Evolutionary conservation across 2,888 invertebrate genomes (phyloP), one percentile per base, ranked within the genome.

Genomic region (Tenthredo livida): DNA sequence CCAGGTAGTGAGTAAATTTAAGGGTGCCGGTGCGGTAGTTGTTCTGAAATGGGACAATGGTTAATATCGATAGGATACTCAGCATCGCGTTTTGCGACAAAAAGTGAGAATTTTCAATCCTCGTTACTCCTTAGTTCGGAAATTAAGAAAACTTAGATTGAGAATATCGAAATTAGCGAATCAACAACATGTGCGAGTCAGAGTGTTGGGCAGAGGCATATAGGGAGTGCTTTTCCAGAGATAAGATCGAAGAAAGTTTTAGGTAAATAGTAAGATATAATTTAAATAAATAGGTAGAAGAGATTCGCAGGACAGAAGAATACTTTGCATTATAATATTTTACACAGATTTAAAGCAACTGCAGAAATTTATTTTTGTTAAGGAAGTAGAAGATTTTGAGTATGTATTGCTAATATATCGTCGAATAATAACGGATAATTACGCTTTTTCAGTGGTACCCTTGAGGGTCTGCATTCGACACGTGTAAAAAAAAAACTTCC

Each of bases 1-100:
- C 98, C 98, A 98, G 72, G 98, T 98, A 72, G 99, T 99, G 91
- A 99, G 96, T 88, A 99, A 95, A 94, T 99, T 99, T 88, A 99
- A 96, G 1, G 99, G 99, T 15, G 99, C 97, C 0, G 99, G 99
- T 0, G 99, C 99, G 0, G 99, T 98, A 85, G 97, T 98, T 9
- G 99, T 99, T 91, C 97, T 96, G 86, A 85, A 87, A 84, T 9
- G 50, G 4, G 25, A 67, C 9, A 21, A 83, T 50, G 6, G 17
- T 61, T 9, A 37, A 21, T 40, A 21, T 43, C 10, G 25, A 43
- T 40, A 10, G 25, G 61, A 12, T 25, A 12, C 25, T 25, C 21
- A 61, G 21, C 21, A 12, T 25, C 21, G 21, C 21, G 21, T 10
- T 61, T 25, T 10, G 10, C 25, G 12, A n/a, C 6, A 25, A 61